Conservation (phyloP, 2,888 invertebrate genomes). For the Protula sp. region DNA sequence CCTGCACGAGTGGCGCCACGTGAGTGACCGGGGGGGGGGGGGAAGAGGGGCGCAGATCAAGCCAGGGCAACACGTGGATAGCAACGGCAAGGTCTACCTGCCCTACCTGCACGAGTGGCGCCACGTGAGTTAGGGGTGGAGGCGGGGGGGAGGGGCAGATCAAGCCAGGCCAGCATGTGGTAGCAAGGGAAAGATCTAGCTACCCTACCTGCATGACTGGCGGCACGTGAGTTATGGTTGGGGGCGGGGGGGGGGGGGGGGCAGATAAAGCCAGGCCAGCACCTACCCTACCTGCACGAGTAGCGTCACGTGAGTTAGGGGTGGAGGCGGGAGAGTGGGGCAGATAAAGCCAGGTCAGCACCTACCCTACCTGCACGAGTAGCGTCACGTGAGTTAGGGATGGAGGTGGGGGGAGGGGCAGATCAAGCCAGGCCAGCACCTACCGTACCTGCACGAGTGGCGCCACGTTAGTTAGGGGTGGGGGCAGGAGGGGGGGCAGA, state of each 20-base stretch:
- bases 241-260: too few relatives aligned
- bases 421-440: constrained; percentile 85
- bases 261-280: constrained; percentile 88
- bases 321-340: too few relatives aligned
- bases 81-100: constrained; percentile 89
- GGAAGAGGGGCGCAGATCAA: too few relatives aligned
- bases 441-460: constrained; percentile 97
- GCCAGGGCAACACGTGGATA: constrained; percentile 88
- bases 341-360: constrained; percentile 88
- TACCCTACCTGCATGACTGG: constrained; percentile 97
- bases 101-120: constrained; percentile 95
- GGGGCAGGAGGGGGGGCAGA: too few relatives aligned
- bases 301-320: constrained; percentile 64
- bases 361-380: constrained; percentile 92
- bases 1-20: constrained; percentile 79
- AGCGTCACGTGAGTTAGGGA: constrained; percentile 60
- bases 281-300: constrained; percentile 90
- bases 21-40: too few relatives aligned
- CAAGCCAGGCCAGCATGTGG: constrained; percentile 88
- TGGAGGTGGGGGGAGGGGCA: too few relatives aligned
- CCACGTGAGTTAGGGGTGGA: constrained; percentile 25
- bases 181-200: constrained; percentile 88
- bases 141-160: too few relatives aligned
- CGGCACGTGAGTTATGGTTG: constrained; percentile 33
- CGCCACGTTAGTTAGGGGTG: constrained; percentile 36